These are phyloP conservation scores for Hemicrepidius hirtus DNA, from an alignment of 2,888 invertebrate genomes.

Conservation along the genomic window DNA sequence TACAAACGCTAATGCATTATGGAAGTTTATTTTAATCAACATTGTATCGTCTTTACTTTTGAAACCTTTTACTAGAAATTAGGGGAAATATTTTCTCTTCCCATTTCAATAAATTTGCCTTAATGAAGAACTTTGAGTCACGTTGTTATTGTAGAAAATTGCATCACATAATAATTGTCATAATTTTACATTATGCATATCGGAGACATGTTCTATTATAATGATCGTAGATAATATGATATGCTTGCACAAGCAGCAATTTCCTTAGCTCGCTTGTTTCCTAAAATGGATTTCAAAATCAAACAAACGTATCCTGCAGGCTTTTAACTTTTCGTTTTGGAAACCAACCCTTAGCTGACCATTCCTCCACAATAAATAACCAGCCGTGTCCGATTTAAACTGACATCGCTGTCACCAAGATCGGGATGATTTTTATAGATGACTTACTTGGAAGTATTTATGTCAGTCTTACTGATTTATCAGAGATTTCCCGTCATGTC, in stretches of 20 bases:
- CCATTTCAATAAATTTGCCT: not conserved
- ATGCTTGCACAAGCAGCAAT: conserved; percentile 27
- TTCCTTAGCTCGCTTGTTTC: conserved; percentile 26
- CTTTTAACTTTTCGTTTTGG: not conserved
- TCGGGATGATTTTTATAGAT: conserved; percentile 61
- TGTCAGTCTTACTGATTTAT: conserved; percentile 62
- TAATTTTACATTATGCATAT: conserved; percentile 26
- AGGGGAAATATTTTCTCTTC: not conserved
- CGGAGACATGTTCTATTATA: conserved; percentile 2
- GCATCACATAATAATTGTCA: conserved; percentile 3
- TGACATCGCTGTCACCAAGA: conserved; percentile 50
- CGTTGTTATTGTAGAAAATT: conserved; percentile 3
- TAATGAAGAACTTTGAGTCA: not conserved
- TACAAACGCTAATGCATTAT: conserved; percentile 3
- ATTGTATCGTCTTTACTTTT: not conserved
- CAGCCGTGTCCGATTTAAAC: conserved; percentile 44
- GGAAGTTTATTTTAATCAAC: not conserved
- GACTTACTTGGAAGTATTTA: conserved; percentile 64
- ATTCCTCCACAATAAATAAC: conserved; percentile 29
- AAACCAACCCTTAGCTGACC: conserved; percentile 24
- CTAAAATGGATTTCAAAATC: conserved; percentile 22
- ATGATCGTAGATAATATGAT: conserved; percentile 17
- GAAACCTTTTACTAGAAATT: not conserved
- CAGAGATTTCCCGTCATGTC: conserved; percentile 63
- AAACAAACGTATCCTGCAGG: not conserved